Evolutionary conservation across 2,888 invertebrate genomes (phyloP), one percentile per base, ranked within the genome.

Genomic region (Endomychus coccineus): DNA sequence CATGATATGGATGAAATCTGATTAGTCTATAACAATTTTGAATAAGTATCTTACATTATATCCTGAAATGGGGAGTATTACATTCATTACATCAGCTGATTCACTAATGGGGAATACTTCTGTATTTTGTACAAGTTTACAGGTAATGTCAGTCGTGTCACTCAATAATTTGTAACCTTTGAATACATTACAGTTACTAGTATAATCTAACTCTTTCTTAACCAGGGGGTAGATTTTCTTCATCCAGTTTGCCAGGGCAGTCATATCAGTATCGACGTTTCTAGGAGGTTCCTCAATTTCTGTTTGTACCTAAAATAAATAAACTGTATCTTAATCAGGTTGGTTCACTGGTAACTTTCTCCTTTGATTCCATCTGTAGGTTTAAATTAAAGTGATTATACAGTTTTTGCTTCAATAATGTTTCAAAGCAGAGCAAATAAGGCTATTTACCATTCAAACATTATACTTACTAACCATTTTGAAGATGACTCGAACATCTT

Each of bases 221-320:
- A 73, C 62, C 27, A 52, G 45, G 0, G 72, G 71, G 44, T 60
- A 71, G 14, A 73, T 66, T 42, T 60, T 59, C 10, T 61, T 62
- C n/a, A 74, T 42, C 66, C 69, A 74, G 14, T 54, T 55, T 5
- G 67, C 68, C 34, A 74, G 44, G 37, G 66, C 68, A 6, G 63
- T 54, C 46, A 69, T 66, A 50, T 73, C 70, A 2, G 56, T 58
- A 31, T 59, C 54, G 11, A 36, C 23, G 12, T 34, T 50, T 50
- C 16, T 25, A 6, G 35, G 27, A 11, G 39, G 19, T 32, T 41
- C 32, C 2, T 37, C 31, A 2, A 39, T 19, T 23, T 66, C 61
- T 0, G 71, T 71, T 62, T 73, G 71, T 1, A 62, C 62, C 58
- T 66, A 16, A 39, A 48, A 40, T 15, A n/a, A n/a, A n/a, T n/a